Evolutionary conservation across 2,797 vertebrate genomes (phyloP).

Genomic region (Valencia hispanica): DNA sequence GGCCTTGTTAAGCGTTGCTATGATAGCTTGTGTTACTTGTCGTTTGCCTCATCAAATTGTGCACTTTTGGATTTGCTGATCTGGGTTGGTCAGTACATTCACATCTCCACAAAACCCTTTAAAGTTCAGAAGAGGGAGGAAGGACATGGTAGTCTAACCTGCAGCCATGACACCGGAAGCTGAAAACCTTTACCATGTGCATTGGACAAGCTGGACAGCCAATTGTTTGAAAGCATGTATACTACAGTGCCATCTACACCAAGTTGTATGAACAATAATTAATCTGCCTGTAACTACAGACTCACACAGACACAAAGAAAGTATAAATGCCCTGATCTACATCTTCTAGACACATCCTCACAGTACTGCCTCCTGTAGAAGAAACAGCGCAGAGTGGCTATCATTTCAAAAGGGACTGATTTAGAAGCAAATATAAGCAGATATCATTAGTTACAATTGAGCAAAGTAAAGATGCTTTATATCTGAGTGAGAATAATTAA

Average conservation of each 20-base stretch:
- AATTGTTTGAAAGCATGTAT: not conserved
- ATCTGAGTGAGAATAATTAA: not conserved
- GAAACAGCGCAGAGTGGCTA: not conserved
- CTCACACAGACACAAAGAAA: not conserved
- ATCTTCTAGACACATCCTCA: conserved; percentile 26
- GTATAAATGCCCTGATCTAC: conserved; percentile 24
- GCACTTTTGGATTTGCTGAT: too few relatives aligned
- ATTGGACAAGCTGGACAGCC: not conserved
- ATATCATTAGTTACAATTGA: not conserved
- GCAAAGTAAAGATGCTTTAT: not conserved
- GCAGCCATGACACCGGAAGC: too few relatives aligned
- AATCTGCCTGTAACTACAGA: not conserved
- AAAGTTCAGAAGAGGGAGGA: too few relatives aligned
- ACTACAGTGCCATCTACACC: not conserved
- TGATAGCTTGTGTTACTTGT: too few relatives aligned
- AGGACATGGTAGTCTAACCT: too few relatives aligned
- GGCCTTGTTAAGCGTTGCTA: too few relatives aligned
- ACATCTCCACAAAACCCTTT: too few relatives aligned
- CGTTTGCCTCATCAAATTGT: too few relatives aligned
- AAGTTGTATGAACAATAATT: not conserved
- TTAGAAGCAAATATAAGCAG: not conserved
- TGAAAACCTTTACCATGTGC: not conserved
- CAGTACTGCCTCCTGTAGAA: conserved; percentile 39
- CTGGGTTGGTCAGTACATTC: too few relatives aligned
- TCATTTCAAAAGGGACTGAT: conserved; percentile 1